phyloP scores from a whole-genome alignment of 2,888 invertebrate species.

The Corbicula japonica region DNA sequence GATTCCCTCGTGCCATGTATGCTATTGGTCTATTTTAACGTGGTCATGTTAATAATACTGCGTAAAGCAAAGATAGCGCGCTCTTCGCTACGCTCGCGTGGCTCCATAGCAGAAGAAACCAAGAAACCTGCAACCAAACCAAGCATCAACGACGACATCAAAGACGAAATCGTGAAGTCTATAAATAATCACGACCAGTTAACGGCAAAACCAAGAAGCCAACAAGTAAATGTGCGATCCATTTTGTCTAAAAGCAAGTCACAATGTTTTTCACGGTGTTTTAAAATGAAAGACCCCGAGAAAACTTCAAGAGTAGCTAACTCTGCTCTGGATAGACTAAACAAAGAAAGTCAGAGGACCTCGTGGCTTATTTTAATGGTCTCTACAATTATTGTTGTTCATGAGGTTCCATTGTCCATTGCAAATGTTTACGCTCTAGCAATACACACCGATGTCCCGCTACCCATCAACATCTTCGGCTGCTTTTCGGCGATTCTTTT shows the following conservation, averaged over 20 bases:
- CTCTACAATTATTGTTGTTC: conserved; percentile 15
- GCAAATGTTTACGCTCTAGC: conserved; percentile 12
- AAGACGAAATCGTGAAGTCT: not conserved
- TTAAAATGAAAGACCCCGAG: too few species aligned
- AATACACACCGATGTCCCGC: conserved; percentile 9
- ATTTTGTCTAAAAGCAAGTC: not conserved
- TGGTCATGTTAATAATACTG: conserved; percentile 6
- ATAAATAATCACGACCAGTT: not conserved
- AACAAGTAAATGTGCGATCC: not conserved
- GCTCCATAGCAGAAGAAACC: not conserved
- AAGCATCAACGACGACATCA: not conserved
- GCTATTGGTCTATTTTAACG: conserved; percentile 18
- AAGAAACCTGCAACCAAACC: not conserved
- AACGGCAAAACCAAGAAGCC: not conserved
- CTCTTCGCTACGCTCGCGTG: not conserved
- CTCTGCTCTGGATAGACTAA: conserved; percentile 26
- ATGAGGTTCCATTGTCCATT: conserved; percentile 33
- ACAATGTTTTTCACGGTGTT: too few species aligned
- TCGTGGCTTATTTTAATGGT: conserved; percentile 44
- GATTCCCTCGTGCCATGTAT: conserved; percentile 43
- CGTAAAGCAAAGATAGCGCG: conserved; percentile 15
- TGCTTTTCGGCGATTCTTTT: conserved; percentile 24
- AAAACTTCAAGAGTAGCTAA: not conserved
- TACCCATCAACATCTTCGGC: conserved; percentile 39
- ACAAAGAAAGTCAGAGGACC: conserved; percentile 34